Percentiles rank a stretch among this genome's conserved stretches.
phyloP scores from a whole-genome alignment of 2,888 invertebrate species.

The Diabrotica balteata region DNA sequence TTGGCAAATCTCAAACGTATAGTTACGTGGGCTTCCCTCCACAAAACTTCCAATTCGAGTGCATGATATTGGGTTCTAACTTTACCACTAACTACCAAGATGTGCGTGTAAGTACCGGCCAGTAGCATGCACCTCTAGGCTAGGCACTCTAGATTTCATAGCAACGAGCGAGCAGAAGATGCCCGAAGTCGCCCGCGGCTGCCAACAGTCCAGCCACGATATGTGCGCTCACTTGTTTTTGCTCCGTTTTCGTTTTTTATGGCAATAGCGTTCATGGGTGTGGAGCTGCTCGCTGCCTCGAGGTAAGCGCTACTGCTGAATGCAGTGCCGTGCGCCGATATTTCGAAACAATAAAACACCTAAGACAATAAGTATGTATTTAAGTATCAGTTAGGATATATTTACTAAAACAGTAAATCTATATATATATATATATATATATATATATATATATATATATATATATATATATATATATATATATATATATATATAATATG shows the following conservation, averaged over 20 bases:
- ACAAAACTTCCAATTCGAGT: too few relatives aligned
- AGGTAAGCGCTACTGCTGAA: conserved; percentile 23
- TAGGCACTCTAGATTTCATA: conserved; percentile 40
- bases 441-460: too few relatives aligned
- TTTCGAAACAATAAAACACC: neutral
- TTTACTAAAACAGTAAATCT: too few relatives aligned
- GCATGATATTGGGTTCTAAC: too few relatives aligned
- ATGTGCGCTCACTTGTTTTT: conserved; percentile 39
- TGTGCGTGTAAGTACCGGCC: conserved; percentile 41
- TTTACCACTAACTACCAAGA: neutral
- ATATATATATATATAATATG: too few relatives aligned
- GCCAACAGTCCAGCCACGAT: conserved; percentile 33
- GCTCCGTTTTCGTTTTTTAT: conserved; percentile 42
- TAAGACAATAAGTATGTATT: too few relatives aligned
- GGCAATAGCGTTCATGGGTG: conserved; percentile 44
- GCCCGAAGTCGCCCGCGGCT: conserved; percentile 34
- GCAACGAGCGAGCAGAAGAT: conserved; percentile 33
- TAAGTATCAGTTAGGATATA: too few relatives aligned
- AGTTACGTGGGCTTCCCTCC: too few relatives aligned
- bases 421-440: too few relatives aligned
- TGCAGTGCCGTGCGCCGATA: conserved; percentile 14
- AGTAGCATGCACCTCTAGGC: conserved; percentile 40
- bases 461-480: too few relatives aligned
- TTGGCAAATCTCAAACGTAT: too few relatives aligned
- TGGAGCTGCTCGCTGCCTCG: conserved; percentile 33